phyloP scores from a whole-genome alignment of 1,140 invertebrate genomes.

The Pachypsylla venusta region DNA sequence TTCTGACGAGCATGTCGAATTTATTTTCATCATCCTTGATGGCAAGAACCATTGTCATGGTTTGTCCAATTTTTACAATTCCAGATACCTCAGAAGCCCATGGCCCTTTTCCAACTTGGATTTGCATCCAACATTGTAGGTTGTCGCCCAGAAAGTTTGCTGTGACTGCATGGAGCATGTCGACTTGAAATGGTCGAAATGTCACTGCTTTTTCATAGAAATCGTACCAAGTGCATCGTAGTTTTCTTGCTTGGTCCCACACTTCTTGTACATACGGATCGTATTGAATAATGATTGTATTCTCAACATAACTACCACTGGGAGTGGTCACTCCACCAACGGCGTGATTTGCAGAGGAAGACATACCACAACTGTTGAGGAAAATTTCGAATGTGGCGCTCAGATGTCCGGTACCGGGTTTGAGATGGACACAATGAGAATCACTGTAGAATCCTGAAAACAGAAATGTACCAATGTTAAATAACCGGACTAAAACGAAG shows the following conservation, averaged over 20 bases:
- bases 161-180: conserved; percentile 84
- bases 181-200: conserved; percentile 84
- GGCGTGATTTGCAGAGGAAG: conserved; percentile 68
- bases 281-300: conserved; percentile 89
- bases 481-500: background rate
- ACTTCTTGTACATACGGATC: conserved; percentile 86
- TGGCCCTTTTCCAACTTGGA: conserved; percentile 84
- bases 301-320: conserved; percentile 82
- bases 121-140: conserved; percentile 92
- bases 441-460: conserved; percentile 61
- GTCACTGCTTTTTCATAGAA: conserved; percentile 90
- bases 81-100: conserved; percentile 89
- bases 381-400: conserved; percentile 86
- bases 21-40: conserved; percentile 93
- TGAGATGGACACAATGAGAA: conserved; percentile 76
- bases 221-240: conserved; percentile 87
- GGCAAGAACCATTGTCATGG: conserved; percentile 89
- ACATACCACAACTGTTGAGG: conserved; percentile 80
- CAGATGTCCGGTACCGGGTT: conserved; percentile 72
- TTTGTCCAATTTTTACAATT: conserved; percentile 89
- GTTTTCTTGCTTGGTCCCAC: conserved; percentile 49
- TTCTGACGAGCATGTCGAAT: conserved; percentile 86
- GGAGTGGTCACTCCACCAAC: conserved; percentile 52
- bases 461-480: background rate
- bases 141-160: conserved; percentile 91